These are phyloP conservation scores for Taenioides sp. DNA, from an alignment of 2,797 vertebrate genomes.

Conservation along the genomic window DNA sequence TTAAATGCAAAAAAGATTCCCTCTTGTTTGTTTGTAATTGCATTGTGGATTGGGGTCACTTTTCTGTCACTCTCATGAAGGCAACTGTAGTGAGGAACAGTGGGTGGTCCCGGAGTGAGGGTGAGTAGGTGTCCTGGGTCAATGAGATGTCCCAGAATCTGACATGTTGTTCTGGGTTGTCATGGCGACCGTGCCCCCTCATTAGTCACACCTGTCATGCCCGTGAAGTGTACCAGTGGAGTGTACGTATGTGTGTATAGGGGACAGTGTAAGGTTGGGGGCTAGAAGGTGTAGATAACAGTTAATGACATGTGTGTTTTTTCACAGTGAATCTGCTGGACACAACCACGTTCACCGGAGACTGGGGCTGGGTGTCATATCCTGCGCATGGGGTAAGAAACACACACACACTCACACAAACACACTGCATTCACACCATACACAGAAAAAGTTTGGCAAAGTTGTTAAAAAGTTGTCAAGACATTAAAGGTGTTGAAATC, in stretches of 20 bases:
- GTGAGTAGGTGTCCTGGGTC: constrained; percentile 54
- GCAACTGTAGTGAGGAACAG: constrained; percentile 30
- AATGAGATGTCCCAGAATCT: constrained; percentile 59
- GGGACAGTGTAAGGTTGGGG: constrained; percentile 5
- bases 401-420: background rate
- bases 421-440: background rate
- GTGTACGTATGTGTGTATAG: constrained; percentile 4
- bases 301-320: constrained; percentile 40
- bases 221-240: constrained; percentile 23
- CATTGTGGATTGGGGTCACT: background rate
- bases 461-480: too few species aligned
- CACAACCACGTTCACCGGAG: constrained; percentile 77
- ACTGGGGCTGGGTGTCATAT: constrained; percentile 82
- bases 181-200: constrained; percentile 48
- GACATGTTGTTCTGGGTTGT: constrained; percentile 44
- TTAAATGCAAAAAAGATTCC: background rate
- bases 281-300: constrained; percentile 22
- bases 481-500: background rate
- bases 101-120: constrained; percentile 30
- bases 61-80: background rate
- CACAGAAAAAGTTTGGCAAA: background rate
- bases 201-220: constrained; percentile 70
- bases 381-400: constrained; percentile 80
- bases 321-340: constrained; percentile 80
- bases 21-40: constrained; percentile 3